Evolutionary conservation across 1,140 invertebrate genomes (phyloP).

Genomic region (Drosophila oshimai): DNA sequence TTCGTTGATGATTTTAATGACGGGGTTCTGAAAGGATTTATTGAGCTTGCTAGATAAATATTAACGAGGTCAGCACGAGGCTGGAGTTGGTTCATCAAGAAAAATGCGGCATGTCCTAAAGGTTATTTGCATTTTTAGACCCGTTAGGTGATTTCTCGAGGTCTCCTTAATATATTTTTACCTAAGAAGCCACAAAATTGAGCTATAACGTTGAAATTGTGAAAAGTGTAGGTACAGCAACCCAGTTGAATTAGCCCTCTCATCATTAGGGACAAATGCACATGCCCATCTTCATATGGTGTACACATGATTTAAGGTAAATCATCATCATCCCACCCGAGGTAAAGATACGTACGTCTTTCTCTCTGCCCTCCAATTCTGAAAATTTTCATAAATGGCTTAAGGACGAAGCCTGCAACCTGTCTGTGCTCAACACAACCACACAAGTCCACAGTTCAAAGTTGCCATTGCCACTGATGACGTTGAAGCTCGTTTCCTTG

Average conservation of each 20-base stretch:
- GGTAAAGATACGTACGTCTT: conserved; percentile 14
- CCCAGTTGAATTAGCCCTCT: background rate
- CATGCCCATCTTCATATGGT: conserved; percentile 2
- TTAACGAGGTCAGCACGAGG: background rate
- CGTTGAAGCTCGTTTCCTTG: conserved; percentile 21
- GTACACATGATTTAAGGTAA: conserved; percentile 49
- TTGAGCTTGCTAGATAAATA: conserved; percentile 9
- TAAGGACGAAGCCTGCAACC: conserved; percentile 34
- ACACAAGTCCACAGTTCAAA: conserved; percentile 2
- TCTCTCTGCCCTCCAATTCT: conserved; percentile 10
- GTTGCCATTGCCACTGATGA: conserved; percentile 53
- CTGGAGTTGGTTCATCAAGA: background rate
- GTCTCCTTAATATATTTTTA: background rate
- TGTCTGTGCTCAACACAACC: conserved; percentile 2
- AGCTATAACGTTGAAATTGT: conserved; percentile 25
- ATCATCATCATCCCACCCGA: conserved; percentile 33
- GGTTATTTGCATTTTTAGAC: background rate
- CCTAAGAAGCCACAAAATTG: conserved; percentile 10
- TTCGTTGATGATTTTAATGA: conserved; percentile 25
- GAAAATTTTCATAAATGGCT: conserved; percentile 58
- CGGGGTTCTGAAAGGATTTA: conserved; percentile 18
- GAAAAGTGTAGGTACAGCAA: conserved; percentile 30
- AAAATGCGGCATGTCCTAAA: background rate
- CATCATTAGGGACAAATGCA: conserved; percentile 7
- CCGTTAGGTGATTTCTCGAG: background rate